Evolutionary conservation across 2,888 invertebrate genomes (phyloP).

Genomic region (Drosophila longiperda): DNA sequence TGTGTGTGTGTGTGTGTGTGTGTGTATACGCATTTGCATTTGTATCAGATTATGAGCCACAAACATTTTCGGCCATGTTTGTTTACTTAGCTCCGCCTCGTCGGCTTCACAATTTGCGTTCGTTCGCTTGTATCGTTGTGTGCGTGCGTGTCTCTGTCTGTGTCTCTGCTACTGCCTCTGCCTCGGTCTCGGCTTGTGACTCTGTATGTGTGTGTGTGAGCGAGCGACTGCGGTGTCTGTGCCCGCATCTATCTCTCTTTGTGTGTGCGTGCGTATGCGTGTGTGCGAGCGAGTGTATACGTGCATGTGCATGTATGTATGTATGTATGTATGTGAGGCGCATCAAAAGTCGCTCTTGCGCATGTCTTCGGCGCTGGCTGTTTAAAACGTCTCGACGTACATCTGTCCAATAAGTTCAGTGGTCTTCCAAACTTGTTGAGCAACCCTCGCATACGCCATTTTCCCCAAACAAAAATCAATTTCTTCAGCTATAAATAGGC

Average conservation of each 20-base stretch:
- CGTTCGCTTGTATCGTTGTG: slow-evolving; percentile 29
- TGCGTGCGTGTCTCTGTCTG: slow-evolving; percentile 31
- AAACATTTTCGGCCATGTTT: slow-evolving; percentile 85
- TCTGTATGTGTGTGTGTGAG: slow-evolving; percentile 42
- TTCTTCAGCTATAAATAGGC: slow-evolving; percentile 32
- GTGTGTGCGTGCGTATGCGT: slow-evolving; percentile 33
- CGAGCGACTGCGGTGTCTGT: slow-evolving; percentile 50
- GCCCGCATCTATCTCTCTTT: slow-evolving; percentile 58
- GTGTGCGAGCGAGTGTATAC: slow-evolving; percentile 28
- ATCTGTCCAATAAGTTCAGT: no score
- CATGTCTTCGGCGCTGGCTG: slow-evolving; percentile 73
- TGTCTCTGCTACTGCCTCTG: slow-evolving; percentile 19
- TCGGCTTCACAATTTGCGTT: slow-evolving; percentile 62
- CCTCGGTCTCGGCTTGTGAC: neutral
- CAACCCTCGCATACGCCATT: slow-evolving; percentile 67
- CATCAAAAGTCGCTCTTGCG: slow-evolving; percentile 74
- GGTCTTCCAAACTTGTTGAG: slow-evolving; percentile 6
- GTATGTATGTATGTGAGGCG: slow-evolving; percentile 59
- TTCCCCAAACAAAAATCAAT: slow-evolving; percentile 71
- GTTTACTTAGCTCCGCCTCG: slow-evolving; percentile 85
- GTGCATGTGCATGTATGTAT: slow-evolving; percentile 25
- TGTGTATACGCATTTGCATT: slow-evolving; percentile 68
- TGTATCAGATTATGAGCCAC: slow-evolving; percentile 82
- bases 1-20: slow-evolving; percentile 27
- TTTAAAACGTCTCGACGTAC: slow-evolving; percentile 37